phyloP scores from a whole-genome alignment of 2,888 invertebrate genomes.

The Nematopogon swammerdamellus region DNA sequence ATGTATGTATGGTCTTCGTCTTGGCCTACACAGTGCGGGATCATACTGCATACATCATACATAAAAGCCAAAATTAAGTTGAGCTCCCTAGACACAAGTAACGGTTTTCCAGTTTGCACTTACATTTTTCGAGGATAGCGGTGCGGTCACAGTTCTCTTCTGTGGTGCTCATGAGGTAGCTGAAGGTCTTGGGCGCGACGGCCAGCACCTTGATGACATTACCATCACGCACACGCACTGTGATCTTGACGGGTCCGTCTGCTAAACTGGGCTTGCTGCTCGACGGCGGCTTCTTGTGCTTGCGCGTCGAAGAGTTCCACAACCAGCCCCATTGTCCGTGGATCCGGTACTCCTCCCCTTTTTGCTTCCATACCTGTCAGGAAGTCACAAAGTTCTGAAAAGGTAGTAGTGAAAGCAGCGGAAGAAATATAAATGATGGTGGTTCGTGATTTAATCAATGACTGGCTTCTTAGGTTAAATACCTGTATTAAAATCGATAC shows the following conservation, averaged over 20 bases:
- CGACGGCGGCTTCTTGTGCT: slow-evolving; percentile 44
- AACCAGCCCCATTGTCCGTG: slow-evolving; percentile 98
- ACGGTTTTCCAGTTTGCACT: no score
- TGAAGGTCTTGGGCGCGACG: slow-evolving; percentile 77
- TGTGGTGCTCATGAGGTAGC: slow-evolving; percentile 62
- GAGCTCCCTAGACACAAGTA: no score
- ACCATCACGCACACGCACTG: slow-evolving; percentile 72
- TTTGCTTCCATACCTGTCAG: slow-evolving; percentile 85
- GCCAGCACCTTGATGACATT: slow-evolving; percentile 69
- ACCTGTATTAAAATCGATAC: no score
- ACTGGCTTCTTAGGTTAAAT: no score
- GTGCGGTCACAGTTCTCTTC: slow-evolving; percentile 28
- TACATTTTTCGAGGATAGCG: slow-evolving; percentile 34
- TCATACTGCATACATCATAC: no score
- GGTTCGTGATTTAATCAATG: no score
- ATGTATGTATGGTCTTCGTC: no score
- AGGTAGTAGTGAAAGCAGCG: no score
- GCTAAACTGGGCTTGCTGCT: slow-evolving; percentile 26
- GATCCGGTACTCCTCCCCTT: slow-evolving; percentile 96
- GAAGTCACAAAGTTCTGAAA: no score
- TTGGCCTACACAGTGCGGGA: no score
- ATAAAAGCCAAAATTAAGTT: no score
- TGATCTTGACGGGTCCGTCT: slow-evolving; percentile 70
- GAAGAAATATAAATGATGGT: no score
- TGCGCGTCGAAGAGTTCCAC: slow-evolving; percentile 77